Base-by-base conservation (phyloP, 2,888 invertebrate species). In the Eurytoma adleriae region DNA sequence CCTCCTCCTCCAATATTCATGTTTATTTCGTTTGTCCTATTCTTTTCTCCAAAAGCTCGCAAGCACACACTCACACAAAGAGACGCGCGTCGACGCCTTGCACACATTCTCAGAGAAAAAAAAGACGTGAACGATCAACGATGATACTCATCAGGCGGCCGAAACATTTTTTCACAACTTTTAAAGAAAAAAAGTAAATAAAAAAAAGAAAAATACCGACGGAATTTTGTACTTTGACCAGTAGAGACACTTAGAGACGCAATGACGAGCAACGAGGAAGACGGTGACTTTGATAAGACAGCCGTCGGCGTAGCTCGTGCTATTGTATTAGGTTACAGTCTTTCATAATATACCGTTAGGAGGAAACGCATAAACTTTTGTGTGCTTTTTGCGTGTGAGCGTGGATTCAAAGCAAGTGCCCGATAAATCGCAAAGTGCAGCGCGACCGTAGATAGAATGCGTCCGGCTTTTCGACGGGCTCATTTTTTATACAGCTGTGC, bases 71-170 rank as follows among this genome's bases (percentile, higher is more conserved):
- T 66, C 62, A 52, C 14, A 54, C 57, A 24, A 27, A 61, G 61
- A 50, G n/a, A 14, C 24, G 50, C 48, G 61, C 40, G 40, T 4
- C 40, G 5, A 40, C 40, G 40, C 40, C 40, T 40, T 24, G 27
- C 66, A 57, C 20, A 64, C 52, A 61, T 50, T 48, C 48, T 16
- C 50, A 61, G 27, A 52, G 59, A 73, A 61, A 81, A 59, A 59
- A 0, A 13, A 69, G 79, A 78, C 67, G 79, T 69, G 81, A 83
- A 79, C 78, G 78, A 82, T 18, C 40, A 40, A 40, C 40, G 40
- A 40, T 40, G 40, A 40, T 40, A 40, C 5, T 13, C 50, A 57
- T 7, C 40, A 40, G 40, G 5, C 4, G 40, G 40, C 40, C 40
- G 40, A 40, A 40, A 40, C 5, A 40, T 40, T 40, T 40, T 40